Base-by-base conservation (phyloP, 2,113 vertebrate species). In the Caretta caretta region DNA sequence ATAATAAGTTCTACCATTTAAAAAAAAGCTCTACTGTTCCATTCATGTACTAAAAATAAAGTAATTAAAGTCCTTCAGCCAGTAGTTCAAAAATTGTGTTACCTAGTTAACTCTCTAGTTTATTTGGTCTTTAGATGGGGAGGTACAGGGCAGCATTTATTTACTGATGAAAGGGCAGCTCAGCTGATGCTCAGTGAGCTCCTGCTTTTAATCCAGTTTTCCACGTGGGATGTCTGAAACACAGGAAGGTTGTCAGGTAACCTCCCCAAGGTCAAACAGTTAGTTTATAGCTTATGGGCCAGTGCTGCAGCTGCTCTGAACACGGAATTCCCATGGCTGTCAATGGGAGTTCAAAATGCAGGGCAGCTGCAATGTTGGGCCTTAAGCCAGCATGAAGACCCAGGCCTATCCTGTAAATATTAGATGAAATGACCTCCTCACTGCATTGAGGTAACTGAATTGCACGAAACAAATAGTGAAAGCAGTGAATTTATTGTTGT, bases 311-410 rank as follows among this genome's bases (percentile, higher is more conserved):
- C 86, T 95, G 76, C 82, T 84, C 50, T 92, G 5, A 0, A 80
- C 0, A 0, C 46, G 59, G 81, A n/a, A 92, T 92, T 97, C 84
- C 87, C 56, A 38, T 14, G 59, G 54, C 91, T 8, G 54, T 76
- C 83, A 65, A 42, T 10, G 25, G 86, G 27, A 48, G 62, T 78
- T 53, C 62, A 5, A 2, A 81, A 48, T 12, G 17, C 0, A 0
- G 62, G 93, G 75, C 95, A 96, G 95, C 92, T 95, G 91, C 56
- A 56, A 14, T 8, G 69, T 42, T 72, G 29, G 91, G 79, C 89
- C 91, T 29, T 53, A 82, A 80, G 91, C 89, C 93, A 84, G 17
- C 2, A 5, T 0, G 83, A 54, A 35, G 83, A 90, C 82, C 46
- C 2, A 2, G 7, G 29, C 38, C 86, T 89, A 54, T 17, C 50